Percentiles rank a stretch among this genome's conserved stretches.
These are phyloP conservation scores for Eristalis intricaria DNA, from an alignment of 2,888 invertebrate genomes.

Conservation along the genomic window DNA sequence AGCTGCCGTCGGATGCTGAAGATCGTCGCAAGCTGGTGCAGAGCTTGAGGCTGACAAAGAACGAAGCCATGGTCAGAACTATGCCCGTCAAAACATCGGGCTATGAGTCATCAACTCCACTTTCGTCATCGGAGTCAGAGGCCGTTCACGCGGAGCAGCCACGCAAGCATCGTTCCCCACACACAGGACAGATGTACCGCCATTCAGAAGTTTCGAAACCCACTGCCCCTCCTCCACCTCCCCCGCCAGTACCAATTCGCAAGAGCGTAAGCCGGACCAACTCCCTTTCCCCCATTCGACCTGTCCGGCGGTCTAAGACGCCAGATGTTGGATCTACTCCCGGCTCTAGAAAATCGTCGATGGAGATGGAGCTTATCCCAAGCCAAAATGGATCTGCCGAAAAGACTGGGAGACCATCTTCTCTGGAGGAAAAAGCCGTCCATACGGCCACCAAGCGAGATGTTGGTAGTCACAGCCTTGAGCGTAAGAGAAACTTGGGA, in stretches of 20 bases:
- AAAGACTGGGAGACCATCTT: background rate
- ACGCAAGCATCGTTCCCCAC: slow-evolving; percentile 75
- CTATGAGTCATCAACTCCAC: slow-evolving; percentile 80
- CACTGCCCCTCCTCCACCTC: slow-evolving; percentile 14
- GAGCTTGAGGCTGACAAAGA: slow-evolving; percentile 76
- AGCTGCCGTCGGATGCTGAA: slow-evolving; percentile 77
- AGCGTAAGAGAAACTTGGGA: slow-evolving; percentile 1
- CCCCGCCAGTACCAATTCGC: slow-evolving; percentile 72
- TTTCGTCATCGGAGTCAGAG: slow-evolving; percentile 80
- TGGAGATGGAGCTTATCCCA: slow-evolving; percentile 12
- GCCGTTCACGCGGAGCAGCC: slow-evolving; percentile 69
- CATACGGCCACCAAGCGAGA: background rate
- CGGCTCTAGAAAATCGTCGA: slow-evolving; percentile 73
- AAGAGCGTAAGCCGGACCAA: slow-evolving; percentile 76
- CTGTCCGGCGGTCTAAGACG: slow-evolving; percentile 78
- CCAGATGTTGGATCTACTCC: slow-evolving; percentile 75
- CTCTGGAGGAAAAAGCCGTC: background rate
- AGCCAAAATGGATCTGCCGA: background rate
- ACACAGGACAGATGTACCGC: slow-evolving; percentile 56
- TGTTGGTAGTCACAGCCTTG: background rate
- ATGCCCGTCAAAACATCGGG: slow-evolving; percentile 73
- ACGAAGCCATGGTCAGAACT: slow-evolving; percentile 74
- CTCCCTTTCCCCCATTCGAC: slow-evolving; percentile 78
- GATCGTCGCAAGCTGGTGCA: slow-evolving; percentile 78
- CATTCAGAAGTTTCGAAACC: slow-evolving; percentile 32